Percentiles rank a stretch among this genome's conserved stretches.
Evolutionary conservation across 1,140 invertebrate genomes (phyloP).

Genomic region (Prorops nasuta): DNA sequence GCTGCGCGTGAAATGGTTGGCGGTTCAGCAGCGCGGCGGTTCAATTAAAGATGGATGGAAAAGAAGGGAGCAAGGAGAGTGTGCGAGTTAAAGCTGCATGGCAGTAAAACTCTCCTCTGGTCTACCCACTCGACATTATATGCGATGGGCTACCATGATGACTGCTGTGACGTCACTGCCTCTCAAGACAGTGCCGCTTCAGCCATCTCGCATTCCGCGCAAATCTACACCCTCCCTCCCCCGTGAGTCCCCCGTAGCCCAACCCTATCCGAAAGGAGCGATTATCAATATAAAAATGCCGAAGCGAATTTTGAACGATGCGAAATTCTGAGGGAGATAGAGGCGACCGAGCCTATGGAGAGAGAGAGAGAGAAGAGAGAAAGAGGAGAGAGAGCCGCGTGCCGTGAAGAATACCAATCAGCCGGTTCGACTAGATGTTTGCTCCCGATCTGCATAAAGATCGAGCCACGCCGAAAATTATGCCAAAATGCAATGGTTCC

Average conservation of each 20-base stretch:
- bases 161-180: conserved; percentile 32
- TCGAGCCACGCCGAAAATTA: conserved; percentile 36
- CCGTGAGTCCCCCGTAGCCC: too few relatives aligned
- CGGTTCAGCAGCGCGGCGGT: too few relatives aligned
- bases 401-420: conserved; percentile 42
- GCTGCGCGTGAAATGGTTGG: too few relatives aligned
- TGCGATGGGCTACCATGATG: conserved; percentile 29
- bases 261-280: conserved; percentile 17
- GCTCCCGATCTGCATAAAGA: conserved; percentile 44
- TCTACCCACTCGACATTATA: conserved; percentile 26
- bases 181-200: too few relatives aligned
- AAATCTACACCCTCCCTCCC: background rate
- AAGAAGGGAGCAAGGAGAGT: too few relatives aligned
- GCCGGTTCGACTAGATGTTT: conserved; percentile 43
- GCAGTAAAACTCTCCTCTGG: conserved; percentile 22
- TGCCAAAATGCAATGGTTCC: conserved; percentile 27
- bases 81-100: too few relatives aligned
- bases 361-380: conserved; percentile 4
- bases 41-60: too few relatives aligned
- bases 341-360: background rate
- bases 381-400: conserved; percentile 23
- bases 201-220: conserved; percentile 33
- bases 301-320: conserved; percentile 39
- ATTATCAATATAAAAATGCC: conserved; percentile 48
- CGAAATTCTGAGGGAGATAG: conserved; percentile 24